phyloP scores from a whole-genome alignment of 1,140 invertebrate species.

The Daktulosphaira vitifoliae region DNA sequence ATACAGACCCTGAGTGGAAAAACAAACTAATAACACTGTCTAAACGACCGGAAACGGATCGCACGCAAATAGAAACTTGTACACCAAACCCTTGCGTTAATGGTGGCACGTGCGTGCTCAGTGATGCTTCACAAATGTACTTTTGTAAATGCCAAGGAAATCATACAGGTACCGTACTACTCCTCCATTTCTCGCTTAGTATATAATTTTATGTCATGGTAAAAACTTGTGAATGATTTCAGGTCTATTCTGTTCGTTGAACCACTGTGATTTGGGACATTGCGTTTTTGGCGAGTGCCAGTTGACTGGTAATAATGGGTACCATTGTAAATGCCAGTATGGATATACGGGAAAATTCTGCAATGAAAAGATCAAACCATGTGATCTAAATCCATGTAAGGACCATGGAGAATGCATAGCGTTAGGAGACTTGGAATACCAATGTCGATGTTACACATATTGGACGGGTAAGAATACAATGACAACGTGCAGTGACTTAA shows the following conservation, averaged over 20 bases:
- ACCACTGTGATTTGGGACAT: constrained; percentile 59
- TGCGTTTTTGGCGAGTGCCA: constrained; percentile 62
- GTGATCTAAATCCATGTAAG: constrained; percentile 60
- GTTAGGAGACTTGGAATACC: constrained; percentile 51
- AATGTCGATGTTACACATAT: constrained; percentile 62
- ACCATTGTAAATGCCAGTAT: constrained; percentile 52
- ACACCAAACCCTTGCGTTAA: constrained; percentile 59
- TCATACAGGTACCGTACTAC: constrained; percentile 46
- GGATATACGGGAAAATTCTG: constrained; percentile 59
- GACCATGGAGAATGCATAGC: constrained; percentile 58
- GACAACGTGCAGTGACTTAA: too few species aligned
- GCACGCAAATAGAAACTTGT: constrained; percentile 51
- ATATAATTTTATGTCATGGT: neutral
- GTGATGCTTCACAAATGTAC: constrained; percentile 44
- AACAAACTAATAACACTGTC: constrained; percentile 6
- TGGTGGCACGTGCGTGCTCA: constrained; percentile 52
- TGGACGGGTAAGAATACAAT: constrained; percentile 51
- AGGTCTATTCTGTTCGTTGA: constrained; percentile 61
- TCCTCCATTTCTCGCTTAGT: constrained; percentile 41
- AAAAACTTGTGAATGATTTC: constrained; percentile 7
- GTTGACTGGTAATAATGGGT: constrained; percentile 46
- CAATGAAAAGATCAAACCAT: constrained; percentile 55
- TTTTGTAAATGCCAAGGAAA: constrained; percentile 55
- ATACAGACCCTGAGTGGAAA: neutral
- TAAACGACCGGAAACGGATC: neutral